Conservation (phyloP, 92 coral and sea anemone species). For the Virgularia gustaviana region DNA sequence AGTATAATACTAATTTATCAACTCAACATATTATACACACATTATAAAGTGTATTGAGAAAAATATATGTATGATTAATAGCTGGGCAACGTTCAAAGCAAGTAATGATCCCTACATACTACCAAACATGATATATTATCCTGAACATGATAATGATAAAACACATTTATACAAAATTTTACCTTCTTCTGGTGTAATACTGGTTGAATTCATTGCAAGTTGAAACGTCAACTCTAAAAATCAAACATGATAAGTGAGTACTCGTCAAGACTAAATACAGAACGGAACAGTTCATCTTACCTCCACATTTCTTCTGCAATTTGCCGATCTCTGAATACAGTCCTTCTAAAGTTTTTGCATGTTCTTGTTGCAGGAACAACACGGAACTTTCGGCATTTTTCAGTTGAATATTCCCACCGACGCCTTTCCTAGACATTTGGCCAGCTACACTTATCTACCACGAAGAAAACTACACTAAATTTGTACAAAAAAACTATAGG, state of each 20-base stretch:
- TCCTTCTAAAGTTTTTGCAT: slow-evolving; percentile 91
- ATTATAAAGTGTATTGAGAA: background rate
- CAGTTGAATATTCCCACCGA: slow-evolving; percentile 78
- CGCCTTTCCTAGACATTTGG: slow-evolving; percentile 79
- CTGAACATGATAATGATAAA: slow-evolving; percentile 12
- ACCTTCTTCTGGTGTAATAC: slow-evolving; percentile 73
- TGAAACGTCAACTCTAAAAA: slow-evolving; percentile 79
- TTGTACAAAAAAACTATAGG: background rate
- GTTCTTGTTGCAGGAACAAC: slow-evolving; percentile 95
- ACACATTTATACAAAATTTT: too few species aligned
- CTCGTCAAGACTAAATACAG: background rate
- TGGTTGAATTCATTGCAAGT: slow-evolving; percentile 87
- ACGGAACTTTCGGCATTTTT: slow-evolving; percentile 96
- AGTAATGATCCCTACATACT: background rate
- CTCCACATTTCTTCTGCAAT: slow-evolving; percentile 99
- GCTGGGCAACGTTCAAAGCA: background rate
- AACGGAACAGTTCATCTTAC: slow-evolving; percentile 34
- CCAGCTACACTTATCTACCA: too few species aligned
- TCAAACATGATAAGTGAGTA: background rate
- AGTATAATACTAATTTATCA: too few species aligned
- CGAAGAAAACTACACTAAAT: too few species aligned
- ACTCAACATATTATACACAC: too few species aligned
- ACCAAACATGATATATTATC: background rate
- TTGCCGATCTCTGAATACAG: slow-evolving; percentile 92
- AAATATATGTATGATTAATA: background rate